Base-by-base conservation (phyloP, 2,888 invertebrate species). In the Noctuana brunneofusca region DNA sequence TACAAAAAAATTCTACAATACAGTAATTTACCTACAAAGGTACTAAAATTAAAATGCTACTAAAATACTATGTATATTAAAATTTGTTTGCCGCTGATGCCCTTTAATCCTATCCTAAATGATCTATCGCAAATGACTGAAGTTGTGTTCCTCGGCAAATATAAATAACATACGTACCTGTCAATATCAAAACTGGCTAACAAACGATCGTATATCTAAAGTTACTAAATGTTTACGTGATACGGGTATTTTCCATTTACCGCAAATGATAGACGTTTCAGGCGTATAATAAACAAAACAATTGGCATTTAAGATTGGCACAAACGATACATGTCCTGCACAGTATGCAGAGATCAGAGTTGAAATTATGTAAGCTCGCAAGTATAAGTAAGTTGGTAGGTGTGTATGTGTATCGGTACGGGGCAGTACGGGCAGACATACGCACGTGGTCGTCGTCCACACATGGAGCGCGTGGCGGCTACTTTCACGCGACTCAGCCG, bases 401-500 rank as follows among this genome's bases (percentile, higher is more conserved):
- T 43, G 50, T 53, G n/a, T 24, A 41, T 43, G 46, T 59, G 52
- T 43, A 52, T 59, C 14, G 38, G 57, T 63, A 30, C 32, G 16
- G 8, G 41, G 41, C 18, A 8, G 53, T 46, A 65, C 48, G 65
- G 68, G 68, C 65, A 65, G 67, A 67, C 65, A 65, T 66, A 67
- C 48, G 66, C 71, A 71, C 73, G 72, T 78, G 75, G 66, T 69
- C 16, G 48, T 71, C 71, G 74, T 76, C 75, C 79, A 79, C 83
- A 84, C 80, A 84, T 81, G 81, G 80, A 78, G 78, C 78, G 68
- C 71, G 73, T 72, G 82, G 79, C 81, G 78, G 84, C 85, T 81
- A 89, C 90, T 90, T 90, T 90, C 89, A 86, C 89, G 86, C 82
- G 78, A 79, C 83, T 71, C 84, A 78, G 89, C 79, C 90, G 86